Evolutionary conservation across 2,888 invertebrate genomes (phyloP).

Genomic region (Pseudanteris insignis): DNA sequence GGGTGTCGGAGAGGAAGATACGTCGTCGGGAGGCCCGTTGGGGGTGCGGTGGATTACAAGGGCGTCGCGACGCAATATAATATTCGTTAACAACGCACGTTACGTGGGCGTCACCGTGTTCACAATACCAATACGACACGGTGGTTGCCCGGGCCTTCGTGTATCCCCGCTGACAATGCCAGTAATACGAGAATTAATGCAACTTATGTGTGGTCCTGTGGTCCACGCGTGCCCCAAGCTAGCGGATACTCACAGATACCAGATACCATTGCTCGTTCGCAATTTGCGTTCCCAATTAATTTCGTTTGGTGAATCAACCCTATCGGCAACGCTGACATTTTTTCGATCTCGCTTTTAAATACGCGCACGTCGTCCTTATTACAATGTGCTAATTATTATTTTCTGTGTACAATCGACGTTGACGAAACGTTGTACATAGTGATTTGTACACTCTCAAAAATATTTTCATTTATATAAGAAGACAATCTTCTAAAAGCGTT

Average conservation of each 20-base stretch:
- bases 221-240: conserved; percentile 46
- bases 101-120: conserved; percentile 44
- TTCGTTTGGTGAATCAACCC: conserved; percentile 47
- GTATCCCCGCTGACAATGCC: conserved; percentile 51
- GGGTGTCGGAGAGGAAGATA: conserved; percentile 32
- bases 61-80: conserved; percentile 52
- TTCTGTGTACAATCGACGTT: too few relatives aligned
- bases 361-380: too few relatives aligned
- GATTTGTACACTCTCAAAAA: too few relatives aligned
- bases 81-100: conserved; percentile 51
- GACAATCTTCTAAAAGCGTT: too few relatives aligned
- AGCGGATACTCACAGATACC: conserved; percentile 52
- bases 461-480: too few relatives aligned
- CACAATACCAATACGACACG: conserved; percentile 36
- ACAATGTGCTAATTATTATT: too few relatives aligned
- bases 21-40: conserved; percentile 61
- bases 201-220: conserved; percentile 60
- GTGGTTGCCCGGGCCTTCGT: conserved; percentile 17
- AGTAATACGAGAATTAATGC: conserved; percentile 61
- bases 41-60: conserved; percentile 50
- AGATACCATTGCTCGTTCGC: conserved; percentile 63
- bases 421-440: too few relatives aligned
- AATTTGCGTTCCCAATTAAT: conserved; percentile 60
- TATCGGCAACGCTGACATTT: conserved; percentile 48
- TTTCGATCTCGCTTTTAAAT: conserved; percentile 44